These are phyloP conservation scores for Xiphophorus hellerii DNA, from an alignment of 2,113 vertebrate species.

Conservation along the genomic window DNA sequence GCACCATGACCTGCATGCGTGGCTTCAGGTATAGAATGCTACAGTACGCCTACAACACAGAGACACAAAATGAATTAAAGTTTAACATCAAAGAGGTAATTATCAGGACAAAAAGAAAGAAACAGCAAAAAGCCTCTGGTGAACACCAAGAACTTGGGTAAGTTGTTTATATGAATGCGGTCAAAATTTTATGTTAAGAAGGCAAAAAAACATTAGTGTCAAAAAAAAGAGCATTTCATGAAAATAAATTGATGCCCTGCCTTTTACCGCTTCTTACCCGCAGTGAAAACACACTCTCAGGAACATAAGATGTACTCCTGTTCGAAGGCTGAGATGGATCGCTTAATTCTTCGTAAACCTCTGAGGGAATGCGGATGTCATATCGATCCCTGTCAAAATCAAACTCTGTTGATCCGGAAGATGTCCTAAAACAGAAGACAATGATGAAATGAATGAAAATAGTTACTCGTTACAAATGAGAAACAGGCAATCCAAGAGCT, in stretches of 20 bases:
- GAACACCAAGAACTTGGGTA: neutral
- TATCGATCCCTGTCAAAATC: slow-evolving; percentile 91
- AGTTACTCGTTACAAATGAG: no score
- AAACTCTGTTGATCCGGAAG: slow-evolving; percentile 84
- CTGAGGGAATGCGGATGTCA: slow-evolving; percentile 90
- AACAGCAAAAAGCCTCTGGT: no score
- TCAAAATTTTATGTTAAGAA: neutral
- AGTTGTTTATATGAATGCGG: neutral
- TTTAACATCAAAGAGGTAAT: neutral
- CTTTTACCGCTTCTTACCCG: slow-evolving; percentile 57
- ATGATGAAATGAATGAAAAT: neutral
- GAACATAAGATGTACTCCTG: slow-evolving; percentile 78
- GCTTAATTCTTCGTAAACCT: slow-evolving; percentile 77
- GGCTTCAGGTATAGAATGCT: slow-evolving; percentile 97
- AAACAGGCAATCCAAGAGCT: no score
- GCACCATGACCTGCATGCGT: slow-evolving; percentile 92
- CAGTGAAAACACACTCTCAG: slow-evolving; percentile 86
- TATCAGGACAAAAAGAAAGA: no score
- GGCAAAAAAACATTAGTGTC: neutral
- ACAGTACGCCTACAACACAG: slow-evolving; percentile 86
- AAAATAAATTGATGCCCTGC: neutral
- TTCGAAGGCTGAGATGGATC: slow-evolving; percentile 80
- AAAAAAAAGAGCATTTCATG: neutral
- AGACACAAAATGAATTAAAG: neutral
- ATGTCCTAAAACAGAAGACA: slow-evolving; percentile 77